phyloP scores from a whole-genome alignment of 2,888 invertebrate genomes.

The Boloria euphrosyne region DNA sequence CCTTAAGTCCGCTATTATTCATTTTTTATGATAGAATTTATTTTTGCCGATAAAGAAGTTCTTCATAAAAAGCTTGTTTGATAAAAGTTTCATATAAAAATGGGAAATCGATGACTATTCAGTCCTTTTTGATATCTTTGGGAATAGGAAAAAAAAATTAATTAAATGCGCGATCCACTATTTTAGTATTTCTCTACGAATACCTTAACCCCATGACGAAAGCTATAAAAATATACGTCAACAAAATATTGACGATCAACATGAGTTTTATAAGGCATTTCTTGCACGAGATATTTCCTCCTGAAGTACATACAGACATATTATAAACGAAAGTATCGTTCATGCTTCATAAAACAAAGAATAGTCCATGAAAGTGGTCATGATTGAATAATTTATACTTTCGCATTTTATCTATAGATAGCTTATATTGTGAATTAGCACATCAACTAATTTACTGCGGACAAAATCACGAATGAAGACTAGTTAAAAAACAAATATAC shows the following conservation, averaged over 20 bases:
- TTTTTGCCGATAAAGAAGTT: not conserved
- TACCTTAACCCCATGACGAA: too few relatives aligned
- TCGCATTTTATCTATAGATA: not conserved
- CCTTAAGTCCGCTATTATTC: not conserved
- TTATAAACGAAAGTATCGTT: conserved; percentile 16
- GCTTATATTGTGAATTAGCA: not conserved
- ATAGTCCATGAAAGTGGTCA: conserved; percentile 15
- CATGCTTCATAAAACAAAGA: conserved; percentile 22
- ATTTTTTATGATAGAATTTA: conserved; percentile 3
- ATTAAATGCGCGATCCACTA: too few relatives aligned
- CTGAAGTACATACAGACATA: not conserved
- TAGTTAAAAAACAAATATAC: too few relatives aligned
- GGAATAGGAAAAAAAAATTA: too few relatives aligned
- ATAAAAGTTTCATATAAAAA: too few relatives aligned
- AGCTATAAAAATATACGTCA: too few relatives aligned
- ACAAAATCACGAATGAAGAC: too few relatives aligned
- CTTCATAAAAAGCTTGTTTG: not conserved
- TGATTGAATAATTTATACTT: conserved; percentile 20
- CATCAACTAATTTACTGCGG: too few relatives aligned
- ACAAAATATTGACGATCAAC: too few relatives aligned
- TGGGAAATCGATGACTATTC: too few relatives aligned
- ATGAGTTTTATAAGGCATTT: not conserved
- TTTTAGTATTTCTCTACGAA: too few relatives aligned
- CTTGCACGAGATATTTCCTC: conserved; percentile 4
- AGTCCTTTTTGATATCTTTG: too few relatives aligned